phyloP scores from a whole-genome alignment of 2,888 invertebrate species.

The Cetonia aurata region DNA sequence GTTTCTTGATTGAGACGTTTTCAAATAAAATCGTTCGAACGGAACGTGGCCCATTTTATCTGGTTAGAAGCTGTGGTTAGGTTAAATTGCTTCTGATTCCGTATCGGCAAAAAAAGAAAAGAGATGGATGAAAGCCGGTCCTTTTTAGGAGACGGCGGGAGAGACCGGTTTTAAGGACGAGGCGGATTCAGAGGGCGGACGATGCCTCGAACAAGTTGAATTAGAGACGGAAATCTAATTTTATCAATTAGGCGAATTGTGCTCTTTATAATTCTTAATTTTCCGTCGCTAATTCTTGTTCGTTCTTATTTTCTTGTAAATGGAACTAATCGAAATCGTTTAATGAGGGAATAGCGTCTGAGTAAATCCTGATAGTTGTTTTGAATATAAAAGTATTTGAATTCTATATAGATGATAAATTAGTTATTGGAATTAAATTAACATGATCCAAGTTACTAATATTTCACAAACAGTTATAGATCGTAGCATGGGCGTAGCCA shows the following conservation, averaged over 20 bases:
- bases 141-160: conserved; percentile 19
- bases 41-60: conserved; percentile 64
- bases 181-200: not conserved
- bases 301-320: not conserved
- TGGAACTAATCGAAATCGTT: not conserved
- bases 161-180: conserved; percentile 26
- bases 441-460: too few species aligned
- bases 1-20: conserved; percentile 66
- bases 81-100: conserved; percentile 54
- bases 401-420: too few species aligned
- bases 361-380: too few species aligned
- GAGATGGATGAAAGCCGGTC: conserved; percentile 1
- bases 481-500: too few species aligned
- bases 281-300: not conserved
- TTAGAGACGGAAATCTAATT: conserved; percentile 38
- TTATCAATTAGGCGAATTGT: conserved; percentile 32
- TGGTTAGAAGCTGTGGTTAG: conserved; percentile 60
- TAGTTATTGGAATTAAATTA: too few species aligned
- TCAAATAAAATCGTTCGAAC: conserved; percentile 67
- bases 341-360: too few species aligned
- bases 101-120: conserved; percentile 33
- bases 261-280: conserved; percentile 18
- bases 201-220: conserved; percentile 13
- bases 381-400: too few species aligned
- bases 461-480: too few species aligned